Evolutionary conservation across 2,888 invertebrate species (phyloP).

Genomic region (Drosophila paucipuncta): DNA sequence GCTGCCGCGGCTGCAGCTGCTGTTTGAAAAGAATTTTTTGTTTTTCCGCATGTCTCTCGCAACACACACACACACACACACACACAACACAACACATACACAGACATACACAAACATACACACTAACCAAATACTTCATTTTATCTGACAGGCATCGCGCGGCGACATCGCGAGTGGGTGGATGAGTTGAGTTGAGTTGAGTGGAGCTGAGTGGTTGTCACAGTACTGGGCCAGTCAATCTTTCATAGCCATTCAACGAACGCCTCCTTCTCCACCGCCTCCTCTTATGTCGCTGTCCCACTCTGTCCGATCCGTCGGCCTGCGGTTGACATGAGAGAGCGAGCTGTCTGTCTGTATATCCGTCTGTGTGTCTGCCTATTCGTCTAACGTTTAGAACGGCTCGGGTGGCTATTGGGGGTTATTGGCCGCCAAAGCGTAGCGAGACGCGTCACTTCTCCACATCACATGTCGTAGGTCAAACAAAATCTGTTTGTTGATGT

Average conservation of each 20-base stretch:
- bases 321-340: constrained; percentile 76
- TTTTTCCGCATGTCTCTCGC: constrained; percentile 63
- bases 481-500: constrained; percentile 78
- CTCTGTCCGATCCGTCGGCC: constrained; percentile 47
- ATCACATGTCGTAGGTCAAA: constrained; percentile 79
- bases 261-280: neutral
- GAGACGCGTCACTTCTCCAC: constrained; percentile 23
- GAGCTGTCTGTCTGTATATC: constrained; percentile 44
- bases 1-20: constrained; percentile 38
- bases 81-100: constrained; percentile 1
- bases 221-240: constrained; percentile 53
- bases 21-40: constrained; percentile 62
- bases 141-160: constrained; percentile 66
- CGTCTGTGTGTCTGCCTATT: constrained; percentile 45
- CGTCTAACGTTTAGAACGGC: constrained; percentile 47
- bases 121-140: constrained; percentile 71
- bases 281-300: constrained; percentile 4
- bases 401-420: constrained; percentile 60
- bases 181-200: constrained; percentile 35
- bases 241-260: constrained; percentile 33
- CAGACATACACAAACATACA: constrained; percentile 2
- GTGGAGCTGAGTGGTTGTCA: constrained; percentile 55
- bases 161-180: constrained; percentile 50
- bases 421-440: constrained; percentile 70
- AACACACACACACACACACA: constrained; percentile 24